phyloP scores from a whole-genome alignment of 2,797 vertebrate species.

The Thripadectes ignobilis region DNA sequence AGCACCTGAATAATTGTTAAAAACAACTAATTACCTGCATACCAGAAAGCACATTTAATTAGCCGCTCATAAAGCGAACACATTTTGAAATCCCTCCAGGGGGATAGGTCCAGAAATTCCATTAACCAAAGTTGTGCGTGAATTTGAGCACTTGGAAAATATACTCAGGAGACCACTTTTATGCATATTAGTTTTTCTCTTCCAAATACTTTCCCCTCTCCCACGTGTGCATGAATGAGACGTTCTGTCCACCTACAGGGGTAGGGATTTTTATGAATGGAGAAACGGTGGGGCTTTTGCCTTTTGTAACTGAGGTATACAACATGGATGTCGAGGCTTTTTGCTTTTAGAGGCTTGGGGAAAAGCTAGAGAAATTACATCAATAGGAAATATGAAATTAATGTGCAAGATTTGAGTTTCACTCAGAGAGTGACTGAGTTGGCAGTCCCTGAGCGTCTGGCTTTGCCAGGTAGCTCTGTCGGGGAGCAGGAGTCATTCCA shows the following conservation, averaged over 20 bases:
- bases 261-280: conserved; percentile 42
- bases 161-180: conserved; percentile 26
- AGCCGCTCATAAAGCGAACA: conserved; percentile 50
- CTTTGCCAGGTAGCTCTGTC: not conserved
- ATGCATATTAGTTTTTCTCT: conserved; percentile 27
- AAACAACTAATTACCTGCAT: conserved; percentile 57
- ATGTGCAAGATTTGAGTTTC: not conserved
- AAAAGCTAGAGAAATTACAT: not conserved
- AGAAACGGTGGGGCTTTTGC: not conserved
- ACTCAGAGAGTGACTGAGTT: not conserved
- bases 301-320: not conserved
- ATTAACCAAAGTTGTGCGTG: conserved; percentile 35
- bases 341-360: not conserved
- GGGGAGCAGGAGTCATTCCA: not conserved
- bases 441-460: not conserved
- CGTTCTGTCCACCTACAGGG: not conserved
- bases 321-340: accelerated
- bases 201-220: not conserved
- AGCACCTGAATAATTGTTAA: conserved; percentile 60
- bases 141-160: conserved; percentile 23
- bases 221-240: not conserved
- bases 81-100: conserved; percentile 15
- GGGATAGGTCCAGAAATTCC: conserved; percentile 55
- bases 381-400: not conserved
- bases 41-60: conserved; percentile 60